phyloP scores from a whole-genome alignment of 1,140 invertebrate genomes.

The Drosophila setifemur region DNA sequence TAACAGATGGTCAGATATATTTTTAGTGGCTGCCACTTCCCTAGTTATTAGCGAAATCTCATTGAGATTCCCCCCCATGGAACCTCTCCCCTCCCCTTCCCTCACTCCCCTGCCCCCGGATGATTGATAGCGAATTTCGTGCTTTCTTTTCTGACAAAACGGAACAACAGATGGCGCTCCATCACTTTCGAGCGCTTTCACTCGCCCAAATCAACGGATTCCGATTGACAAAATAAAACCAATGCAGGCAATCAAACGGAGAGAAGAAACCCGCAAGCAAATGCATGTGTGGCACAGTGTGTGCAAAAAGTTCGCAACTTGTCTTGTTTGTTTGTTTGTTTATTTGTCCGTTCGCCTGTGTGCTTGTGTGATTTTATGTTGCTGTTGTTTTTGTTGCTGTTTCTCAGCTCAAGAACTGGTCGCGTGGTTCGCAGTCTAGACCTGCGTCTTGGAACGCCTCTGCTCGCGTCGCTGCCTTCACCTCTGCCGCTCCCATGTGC shows the following conservation, averaged over 20 bases:
- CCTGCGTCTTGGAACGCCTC: constrained; percentile 48
- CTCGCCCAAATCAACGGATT: constrained; percentile 42
- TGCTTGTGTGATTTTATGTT: not conserved
- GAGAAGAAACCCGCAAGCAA: not conserved
- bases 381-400: constrained; percentile 1
- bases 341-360: constrained; percentile 6
- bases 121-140: constrained; percentile 27
- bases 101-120: too few species aligned
- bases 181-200: constrained; percentile 38
- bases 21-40: not conserved
- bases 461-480: not conserved
- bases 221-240: constrained; percentile 28
- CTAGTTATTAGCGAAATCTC: constrained; percentile 3
- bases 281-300: not conserved
- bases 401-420: constrained; percentile 45
- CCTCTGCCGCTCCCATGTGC: not conserved
- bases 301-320: constrained; percentile 26
- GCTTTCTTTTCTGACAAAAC: constrained; percentile 32
- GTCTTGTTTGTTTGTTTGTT: constrained; percentile 19
- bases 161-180: constrained; percentile 33
- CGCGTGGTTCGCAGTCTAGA: constrained; percentile 43
- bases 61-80: too few species aligned
- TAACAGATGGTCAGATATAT: not conserved
- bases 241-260: constrained; percentile 10
- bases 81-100: too few species aligned